Evolutionary conservation across 2,797 vertebrate genomes (phyloP).

Genomic region (Rhynchonycteris naso): DNA sequence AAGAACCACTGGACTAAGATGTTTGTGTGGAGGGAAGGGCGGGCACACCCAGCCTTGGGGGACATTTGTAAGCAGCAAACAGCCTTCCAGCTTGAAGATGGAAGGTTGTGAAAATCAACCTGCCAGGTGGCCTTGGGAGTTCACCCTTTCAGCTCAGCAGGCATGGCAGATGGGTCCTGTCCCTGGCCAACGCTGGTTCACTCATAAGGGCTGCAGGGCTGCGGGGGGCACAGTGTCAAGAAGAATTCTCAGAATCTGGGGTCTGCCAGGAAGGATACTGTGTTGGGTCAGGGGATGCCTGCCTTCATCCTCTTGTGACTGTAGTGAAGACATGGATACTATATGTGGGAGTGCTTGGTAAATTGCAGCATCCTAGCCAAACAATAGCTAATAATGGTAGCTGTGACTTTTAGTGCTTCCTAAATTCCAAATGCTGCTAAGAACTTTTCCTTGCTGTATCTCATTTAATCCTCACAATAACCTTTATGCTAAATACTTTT

Average conservation of each 20-base stretch:
- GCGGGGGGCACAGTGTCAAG: not conserved
- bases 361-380: not conserved
- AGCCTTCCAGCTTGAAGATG: not conserved
- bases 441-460: not conserved
- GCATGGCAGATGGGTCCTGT: not conserved
- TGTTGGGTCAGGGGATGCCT: not conserved
- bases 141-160: not conserved
- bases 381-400: not conserved
- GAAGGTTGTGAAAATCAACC: not conserved
- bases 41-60: not conserved
- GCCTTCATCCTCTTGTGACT: not conserved
- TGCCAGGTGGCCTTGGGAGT: not conserved
- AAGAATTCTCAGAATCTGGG: not conserved
- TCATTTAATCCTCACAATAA: not conserved
- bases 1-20: too few relatives aligned
- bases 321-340: not conserved
- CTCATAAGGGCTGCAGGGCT: accelerated
- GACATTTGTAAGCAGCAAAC: not conserved
- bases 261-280: not conserved
- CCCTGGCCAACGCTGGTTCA: not conserved
- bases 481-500: not conserved
- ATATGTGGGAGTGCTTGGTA: not conserved
- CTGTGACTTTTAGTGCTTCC: not conserved
- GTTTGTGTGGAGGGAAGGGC: too few relatives aligned
- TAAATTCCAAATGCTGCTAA: not conserved